Conservation (phyloP, 2,888 invertebrate species). For the Lithophane semibrunnea region DNA sequence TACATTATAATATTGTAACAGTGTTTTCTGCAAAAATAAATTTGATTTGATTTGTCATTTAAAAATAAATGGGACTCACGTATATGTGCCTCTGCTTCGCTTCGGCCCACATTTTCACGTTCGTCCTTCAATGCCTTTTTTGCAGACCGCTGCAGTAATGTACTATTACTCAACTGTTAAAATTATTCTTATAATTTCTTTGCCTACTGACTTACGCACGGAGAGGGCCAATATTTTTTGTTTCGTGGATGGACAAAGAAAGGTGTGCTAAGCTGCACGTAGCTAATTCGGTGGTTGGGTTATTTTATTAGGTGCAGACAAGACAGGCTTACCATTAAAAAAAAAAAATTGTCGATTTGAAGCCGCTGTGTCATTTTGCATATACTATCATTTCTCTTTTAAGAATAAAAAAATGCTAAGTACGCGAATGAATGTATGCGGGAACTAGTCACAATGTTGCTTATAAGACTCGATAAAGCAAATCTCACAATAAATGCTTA, state of each 20-base stretch:
- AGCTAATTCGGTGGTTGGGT: not conserved
- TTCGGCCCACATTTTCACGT: not conserved
- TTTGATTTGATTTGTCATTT: not conserved
- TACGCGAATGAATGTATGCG: not conserved
- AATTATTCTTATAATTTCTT: not conserved
- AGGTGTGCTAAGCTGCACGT: not conserved
- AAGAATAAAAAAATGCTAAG: not conserved
- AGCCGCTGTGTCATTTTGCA: not conserved
- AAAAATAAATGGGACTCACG: not conserved
- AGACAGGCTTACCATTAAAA: not conserved
- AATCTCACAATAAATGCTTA: not conserved
- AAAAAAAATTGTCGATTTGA: not conserved
- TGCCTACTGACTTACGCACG: not conserved
- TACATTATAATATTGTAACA: too few species aligned
- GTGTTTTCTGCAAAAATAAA: too few species aligned
- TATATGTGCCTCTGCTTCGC: not conserved
- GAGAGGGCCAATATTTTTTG: too few species aligned
- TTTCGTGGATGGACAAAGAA: not conserved
- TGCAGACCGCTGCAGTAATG: not conserved
- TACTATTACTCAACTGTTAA: not conserved
- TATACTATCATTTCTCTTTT: not conserved
- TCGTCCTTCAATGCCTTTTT: not conserved
- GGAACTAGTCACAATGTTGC: not conserved
- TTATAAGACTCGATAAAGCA: not conserved
- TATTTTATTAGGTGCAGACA: not conserved